Base-by-base conservation (phyloP, 2,113 vertebrate species). In the Chaetura pelagica region DNA sequence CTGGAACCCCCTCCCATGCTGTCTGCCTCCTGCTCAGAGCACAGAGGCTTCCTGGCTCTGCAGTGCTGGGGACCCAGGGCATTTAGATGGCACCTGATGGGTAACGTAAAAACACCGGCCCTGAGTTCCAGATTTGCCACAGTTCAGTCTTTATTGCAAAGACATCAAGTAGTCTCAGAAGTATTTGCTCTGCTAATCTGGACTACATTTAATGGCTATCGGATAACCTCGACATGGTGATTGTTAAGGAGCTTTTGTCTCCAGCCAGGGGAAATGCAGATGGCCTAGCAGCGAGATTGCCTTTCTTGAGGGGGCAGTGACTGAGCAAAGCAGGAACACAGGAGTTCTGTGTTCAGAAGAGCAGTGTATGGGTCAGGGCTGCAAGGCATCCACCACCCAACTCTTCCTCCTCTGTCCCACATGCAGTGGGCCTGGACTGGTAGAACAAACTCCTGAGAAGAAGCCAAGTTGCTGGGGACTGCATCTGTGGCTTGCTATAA, bases 121-220 rank as follows among this genome's bases (percentile, higher is more conserved):
- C 55, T 1, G 2, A 93, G 79, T 97, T 97, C 95, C 93, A 75
- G 68, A 96, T 95, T 97, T 6, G 40, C 75, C 61, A 95, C 91
- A 94, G 72, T 58, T 86, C 3, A 3, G 68, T 20, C 55, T 91
- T 79, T 84, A 86, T 78, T 84, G 78, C 40, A 6, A 72, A 94
- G 73, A 87, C 91, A 82, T 59, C 93, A 64, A 92, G 81, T 30
- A 90, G 78, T 73, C 79, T 95, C 87, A 95, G 87, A 94, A 94
- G 63, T 91, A 91, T 90, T 91, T 91, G 57, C 82, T 88, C 42
- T 74, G 68, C 84, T 96, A 93, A 96, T 91, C 93, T 95, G 96
- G 96, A 84, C 68, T 91, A 34, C 79, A 95, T 97, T 97, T 96
- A 88, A 95, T 94, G 97, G 94, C 72, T 95, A 96, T 95, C 95